Evolutionary conservation across 2,888 invertebrate genomes (phyloP).

Genomic region (Pardosa pseudoannulata): DNA sequence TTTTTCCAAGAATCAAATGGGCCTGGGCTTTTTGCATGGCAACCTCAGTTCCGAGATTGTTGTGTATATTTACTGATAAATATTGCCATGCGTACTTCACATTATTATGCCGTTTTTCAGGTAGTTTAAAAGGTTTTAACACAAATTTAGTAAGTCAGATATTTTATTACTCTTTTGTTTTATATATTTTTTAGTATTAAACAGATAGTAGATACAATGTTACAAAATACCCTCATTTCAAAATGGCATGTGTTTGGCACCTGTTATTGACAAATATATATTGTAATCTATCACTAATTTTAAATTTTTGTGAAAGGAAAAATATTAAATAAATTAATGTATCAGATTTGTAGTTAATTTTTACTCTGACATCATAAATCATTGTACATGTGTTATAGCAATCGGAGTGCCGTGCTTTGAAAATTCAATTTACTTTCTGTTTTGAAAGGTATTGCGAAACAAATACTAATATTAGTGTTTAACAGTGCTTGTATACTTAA

Average conservation of each 20-base stretch:
- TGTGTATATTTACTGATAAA: conserved; percentile 61
- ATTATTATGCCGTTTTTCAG: background rate
- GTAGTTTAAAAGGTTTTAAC: background rate
- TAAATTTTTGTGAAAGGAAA: too few relatives aligned
- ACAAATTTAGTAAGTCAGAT: background rate
- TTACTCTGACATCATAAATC: too few relatives aligned
- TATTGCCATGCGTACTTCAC: conserved; percentile 45
- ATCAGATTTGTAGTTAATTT: too few relatives aligned
- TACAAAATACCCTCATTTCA: conserved; percentile 1
- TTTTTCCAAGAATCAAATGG: conserved; percentile 65
- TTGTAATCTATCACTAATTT: too few relatives aligned
- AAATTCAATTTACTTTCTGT: too few relatives aligned
- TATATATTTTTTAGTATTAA: background rate
- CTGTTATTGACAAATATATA: conserved; percentile 22
- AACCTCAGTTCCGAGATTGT: conserved; percentile 64
- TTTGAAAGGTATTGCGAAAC: too few relatives aligned
- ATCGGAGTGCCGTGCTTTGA: too few relatives aligned
- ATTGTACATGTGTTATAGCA: too few relatives aligned
- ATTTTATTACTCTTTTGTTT: background rate
- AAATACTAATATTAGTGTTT: too few relatives aligned
- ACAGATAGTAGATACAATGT: background rate
- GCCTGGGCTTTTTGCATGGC: conserved; percentile 53
- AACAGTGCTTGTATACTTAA: too few relatives aligned
- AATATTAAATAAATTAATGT: too few relatives aligned
- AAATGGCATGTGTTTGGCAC: conserved; percentile 47